Conservation (phyloP, 1,140 invertebrate species). For the Apocrypta bakeri region DNA sequence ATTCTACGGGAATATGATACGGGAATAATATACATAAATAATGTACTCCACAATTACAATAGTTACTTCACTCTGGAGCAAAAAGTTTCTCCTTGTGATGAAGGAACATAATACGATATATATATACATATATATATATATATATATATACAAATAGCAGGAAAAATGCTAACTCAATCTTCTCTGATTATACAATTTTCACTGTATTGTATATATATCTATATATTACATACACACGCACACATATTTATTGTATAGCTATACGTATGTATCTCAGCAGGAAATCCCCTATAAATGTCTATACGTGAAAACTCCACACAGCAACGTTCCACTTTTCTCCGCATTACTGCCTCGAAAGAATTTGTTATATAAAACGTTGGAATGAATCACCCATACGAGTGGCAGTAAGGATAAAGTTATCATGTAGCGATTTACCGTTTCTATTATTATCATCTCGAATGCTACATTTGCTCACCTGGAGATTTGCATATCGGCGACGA, state of each 20-base stretch:
- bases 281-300: background rate
- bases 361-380: slow-evolving; percentile 20
- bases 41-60: background rate
- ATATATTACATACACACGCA: no score
- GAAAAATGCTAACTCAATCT: slow-evolving; percentile 15
- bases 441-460: background rate
- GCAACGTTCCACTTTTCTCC: background rate
- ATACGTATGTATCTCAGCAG: background rate
- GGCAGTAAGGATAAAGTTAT: background rate
- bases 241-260: no score
- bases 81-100: slow-evolving; percentile 10
- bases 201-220: no score
- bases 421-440: background rate
- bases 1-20: no score
- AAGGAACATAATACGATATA: no score
- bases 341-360: background rate
- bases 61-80: background rate
- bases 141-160: background rate
- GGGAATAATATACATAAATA: no score
- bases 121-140: background rate
- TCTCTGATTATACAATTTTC: slow-evolving; percentile 14
- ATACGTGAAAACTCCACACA: slow-evolving; percentile 55
- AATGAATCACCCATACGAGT: slow-evolving; percentile 7
- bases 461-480: no score
- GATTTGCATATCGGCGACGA: background rate